Conservation (phyloP, 1,140 invertebrate genomes). For the Leptinotarsa texana region DNA sequence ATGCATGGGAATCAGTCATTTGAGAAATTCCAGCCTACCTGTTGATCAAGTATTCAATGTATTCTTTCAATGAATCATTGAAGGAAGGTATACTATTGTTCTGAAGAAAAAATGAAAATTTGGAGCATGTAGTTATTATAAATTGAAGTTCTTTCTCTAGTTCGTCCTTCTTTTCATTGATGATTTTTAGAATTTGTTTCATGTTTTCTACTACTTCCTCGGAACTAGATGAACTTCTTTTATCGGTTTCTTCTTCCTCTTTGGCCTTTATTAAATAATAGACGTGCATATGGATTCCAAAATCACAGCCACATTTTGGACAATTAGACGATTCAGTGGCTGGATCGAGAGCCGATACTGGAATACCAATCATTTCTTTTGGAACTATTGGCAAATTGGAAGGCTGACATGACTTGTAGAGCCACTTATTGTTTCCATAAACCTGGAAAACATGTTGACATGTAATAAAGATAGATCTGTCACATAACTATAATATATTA, state of each 20-base stretch:
- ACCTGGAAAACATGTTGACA: conserved; percentile 40
- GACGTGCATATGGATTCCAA: conserved; percentile 45
- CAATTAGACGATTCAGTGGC: conserved; percentile 38
- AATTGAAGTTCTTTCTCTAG: conserved; percentile 37
- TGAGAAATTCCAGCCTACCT: conserved; percentile 32
- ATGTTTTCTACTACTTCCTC: conserved; percentile 35
- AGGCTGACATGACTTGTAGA: conserved; percentile 50
- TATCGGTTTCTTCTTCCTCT: conserved; percentile 34
- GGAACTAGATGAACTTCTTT: conserved; percentile 33
- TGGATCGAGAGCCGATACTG: conserved; percentile 43
- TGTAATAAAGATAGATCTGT: too few relatives aligned
- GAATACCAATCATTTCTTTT: conserved; percentile 44
- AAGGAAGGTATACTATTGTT: conserved; percentile 43
- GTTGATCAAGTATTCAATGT: conserved; percentile 42
- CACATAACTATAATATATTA: too few relatives aligned
- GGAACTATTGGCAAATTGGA: conserved; percentile 45
- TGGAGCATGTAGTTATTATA: conserved; percentile 39
- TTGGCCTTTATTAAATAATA: conserved; percentile 43
- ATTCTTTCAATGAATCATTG: conserved; percentile 43
- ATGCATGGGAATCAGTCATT: background rate
- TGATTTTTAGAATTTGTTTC: conserved; percentile 31
- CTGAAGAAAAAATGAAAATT: conserved; percentile 44
- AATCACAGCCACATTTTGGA: conserved; percentile 43
- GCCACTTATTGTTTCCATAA: conserved; percentile 40
- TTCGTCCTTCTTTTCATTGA: conserved; percentile 30